Base-by-base conservation (phyloP, 2,888 invertebrate species). In the Eilema sororculum region DNA sequence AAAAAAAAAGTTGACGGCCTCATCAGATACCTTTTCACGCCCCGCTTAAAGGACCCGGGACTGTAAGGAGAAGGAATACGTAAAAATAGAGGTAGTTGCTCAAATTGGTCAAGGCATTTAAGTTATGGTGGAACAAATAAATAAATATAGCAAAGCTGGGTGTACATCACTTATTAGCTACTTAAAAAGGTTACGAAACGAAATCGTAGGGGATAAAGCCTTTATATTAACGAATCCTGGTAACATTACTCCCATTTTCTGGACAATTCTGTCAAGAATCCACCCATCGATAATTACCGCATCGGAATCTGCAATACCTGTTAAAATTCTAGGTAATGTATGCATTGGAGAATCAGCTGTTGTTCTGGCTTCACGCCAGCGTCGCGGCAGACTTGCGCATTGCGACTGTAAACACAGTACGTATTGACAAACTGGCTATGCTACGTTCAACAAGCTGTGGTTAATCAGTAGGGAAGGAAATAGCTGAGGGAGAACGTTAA, bases 321-420 rank as follows among this genome's bases (percentile, higher is more conserved):
- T 81, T 79, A 84, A 79, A 81, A 83, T 80, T 74, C 79, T 75
- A 73, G 59, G 65, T 41, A 57, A 24, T 25, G 64, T 63, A 68
- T 57, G 12, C 59, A 70, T 61, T 69, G 71, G 69, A 73, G 77
- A 83, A 87, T 86, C 90, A 90, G 90, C 90, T 90, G 90, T 80
- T 86, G 73, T 79, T 78, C 85, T 91, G 90, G 90, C 87, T 58
- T n/a, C 22, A 46, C 78, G 88, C 90, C 90, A 89, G 83, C 74
- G 77, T 79, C 73, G 78, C 72, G 77, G 71, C 74, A 81, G 89
- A 87, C 91, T 89, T 91, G 91, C 91, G 91, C 91, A 91, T 86
- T 91, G 90, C 88, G 89, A 82, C 86, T 85, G 84, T 89, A 87
- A 88, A 89, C 87, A 87, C 30, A 67, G 56, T 41, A 67, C 74